Conservation (phyloP, 2,113 vertebrate genomes). For the Pimephales promelas region DNA sequence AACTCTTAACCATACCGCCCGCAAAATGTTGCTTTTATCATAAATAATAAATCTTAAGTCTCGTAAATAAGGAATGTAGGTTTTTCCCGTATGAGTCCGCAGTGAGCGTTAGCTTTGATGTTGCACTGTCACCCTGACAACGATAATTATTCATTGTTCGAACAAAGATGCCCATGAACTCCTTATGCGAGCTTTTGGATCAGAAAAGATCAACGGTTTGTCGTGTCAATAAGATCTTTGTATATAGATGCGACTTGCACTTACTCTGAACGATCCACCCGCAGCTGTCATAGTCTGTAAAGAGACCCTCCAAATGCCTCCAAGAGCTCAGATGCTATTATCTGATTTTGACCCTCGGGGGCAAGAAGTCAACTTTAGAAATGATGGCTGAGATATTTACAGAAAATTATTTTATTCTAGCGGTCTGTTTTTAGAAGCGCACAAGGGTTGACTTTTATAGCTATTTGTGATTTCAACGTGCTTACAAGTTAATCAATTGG, state of each 20-base stretch:
- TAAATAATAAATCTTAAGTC: constrained; percentile 48
- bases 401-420: neutral
- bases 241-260: constrained; percentile 34
- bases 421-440: neutral
- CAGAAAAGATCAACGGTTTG: neutral
- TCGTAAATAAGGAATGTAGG: constrained; percentile 53
- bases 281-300: constrained; percentile 60
- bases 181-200: neutral
- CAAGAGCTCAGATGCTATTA: constrained; percentile 32
- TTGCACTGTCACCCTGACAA: constrained; percentile 11
- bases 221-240: constrained; percentile 49
- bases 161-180: constrained; percentile 24
- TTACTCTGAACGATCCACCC: constrained; percentile 36
- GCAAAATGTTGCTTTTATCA: constrained; percentile 51
- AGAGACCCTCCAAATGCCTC: constrained; percentile 43
- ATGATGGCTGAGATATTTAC: constrained; percentile 8
- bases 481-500: neutral
- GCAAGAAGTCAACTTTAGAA: constrained; percentile 40
- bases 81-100: constrained; percentile 49
- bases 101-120: constrained; percentile 8
- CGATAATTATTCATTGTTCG: constrained; percentile 18
- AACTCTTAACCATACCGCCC: constrained; percentile 39
- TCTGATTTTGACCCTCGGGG: constrained; percentile 36
- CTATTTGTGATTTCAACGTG: neutral
- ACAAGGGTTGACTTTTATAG: neutral